phyloP scores from a whole-genome alignment of 2,797 vertebrate genomes.

The Sebastes hubbsi region DNA sequence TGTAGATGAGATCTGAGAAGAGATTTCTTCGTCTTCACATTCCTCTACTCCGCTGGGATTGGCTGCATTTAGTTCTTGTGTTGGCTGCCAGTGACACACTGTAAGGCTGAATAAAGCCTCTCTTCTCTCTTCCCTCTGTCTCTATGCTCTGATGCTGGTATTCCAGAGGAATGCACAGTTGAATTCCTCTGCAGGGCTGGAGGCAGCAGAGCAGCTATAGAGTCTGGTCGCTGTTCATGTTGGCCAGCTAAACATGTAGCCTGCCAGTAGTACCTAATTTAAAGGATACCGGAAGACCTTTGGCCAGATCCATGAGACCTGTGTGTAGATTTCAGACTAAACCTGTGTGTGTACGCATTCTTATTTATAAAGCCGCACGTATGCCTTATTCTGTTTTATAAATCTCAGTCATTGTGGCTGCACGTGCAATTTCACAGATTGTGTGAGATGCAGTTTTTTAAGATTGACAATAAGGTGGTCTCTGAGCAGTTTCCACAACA shows the following conservation, averaged over 20 bases:
- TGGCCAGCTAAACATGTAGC: slow-evolving; percentile 38
- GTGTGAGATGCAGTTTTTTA: too few relatives aligned
- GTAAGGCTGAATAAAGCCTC: slow-evolving; percentile 39
- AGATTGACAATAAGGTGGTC: too few relatives aligned
- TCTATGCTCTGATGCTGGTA: slow-evolving; percentile 53
- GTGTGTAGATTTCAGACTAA: neutral
- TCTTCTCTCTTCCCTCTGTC: slow-evolving; percentile 29
- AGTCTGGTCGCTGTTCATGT: slow-evolving; percentile 6
- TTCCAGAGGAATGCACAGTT: slow-evolving; percentile 72
- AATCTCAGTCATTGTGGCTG: neutral
- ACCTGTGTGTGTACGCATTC: neutral
- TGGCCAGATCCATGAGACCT: neutral
- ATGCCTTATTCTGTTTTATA: neutral
- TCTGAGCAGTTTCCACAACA: too few relatives aligned
- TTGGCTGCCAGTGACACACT: slow-evolving; percentile 38
- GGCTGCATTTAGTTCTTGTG: slow-evolving; percentile 48
- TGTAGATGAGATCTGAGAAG: slow-evolving; percentile 33
- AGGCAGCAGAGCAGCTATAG: slow-evolving; percentile 17
- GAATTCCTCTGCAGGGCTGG: slow-evolving; percentile 66
- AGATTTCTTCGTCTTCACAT: slow-evolving; percentile 48
- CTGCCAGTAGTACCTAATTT: neutral
- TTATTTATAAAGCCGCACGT: neutral
- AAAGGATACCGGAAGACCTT: neutral
- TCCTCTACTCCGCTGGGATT: slow-evolving; percentile 62
- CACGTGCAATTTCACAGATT: neutral